phyloP scores from a whole-genome alignment of 2,888 invertebrate genomes.

The Eledona agricola region DNA sequence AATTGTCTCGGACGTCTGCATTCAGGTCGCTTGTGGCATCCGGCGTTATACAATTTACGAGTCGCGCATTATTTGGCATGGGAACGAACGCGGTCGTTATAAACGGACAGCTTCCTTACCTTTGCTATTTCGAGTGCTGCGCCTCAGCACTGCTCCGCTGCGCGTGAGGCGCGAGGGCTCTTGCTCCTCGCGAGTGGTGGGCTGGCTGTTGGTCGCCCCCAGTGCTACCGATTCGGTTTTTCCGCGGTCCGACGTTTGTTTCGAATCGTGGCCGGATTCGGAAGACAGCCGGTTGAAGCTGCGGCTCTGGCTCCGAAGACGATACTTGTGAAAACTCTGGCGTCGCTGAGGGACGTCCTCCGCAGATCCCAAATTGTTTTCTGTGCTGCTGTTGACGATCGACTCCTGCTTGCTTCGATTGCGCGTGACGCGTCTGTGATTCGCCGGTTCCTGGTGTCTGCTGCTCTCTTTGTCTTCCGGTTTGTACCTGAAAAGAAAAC shows the following conservation, averaged over 20 bases:
- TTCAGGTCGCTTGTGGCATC: no score
- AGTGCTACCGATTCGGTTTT: constrained; percentile 64
- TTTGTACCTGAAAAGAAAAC: no score
- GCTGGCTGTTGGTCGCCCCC: constrained; percentile 65
- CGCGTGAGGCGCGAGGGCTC: constrained; percentile 68
- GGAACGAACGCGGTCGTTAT: neutral
- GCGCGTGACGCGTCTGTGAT: no score
- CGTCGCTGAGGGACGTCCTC: neutral
- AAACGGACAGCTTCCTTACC: constrained; percentile 47
- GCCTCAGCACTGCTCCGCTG: constrained; percentile 62
- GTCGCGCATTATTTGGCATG: no score
- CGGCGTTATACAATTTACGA: no score
- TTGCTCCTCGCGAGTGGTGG: constrained; percentile 48
- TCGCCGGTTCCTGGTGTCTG: no score
- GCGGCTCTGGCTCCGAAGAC: constrained; percentile 61
- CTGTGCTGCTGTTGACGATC: constrained; percentile 9
- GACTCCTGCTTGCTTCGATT: no score
- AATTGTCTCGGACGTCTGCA: no score
- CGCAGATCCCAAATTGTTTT: constrained; percentile 6
- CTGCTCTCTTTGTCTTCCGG: no score
- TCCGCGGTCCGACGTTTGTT: constrained; percentile 38
- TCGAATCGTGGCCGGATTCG: constrained; percentile 10
- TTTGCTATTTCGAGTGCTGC: constrained; percentile 65
- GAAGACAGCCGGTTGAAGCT: constrained; percentile 12
- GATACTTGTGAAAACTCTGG: constrained; percentile 56